phyloP scores from a whole-genome alignment of 2,797 vertebrate species.

The Lagocephalus sceleratus region DNA sequence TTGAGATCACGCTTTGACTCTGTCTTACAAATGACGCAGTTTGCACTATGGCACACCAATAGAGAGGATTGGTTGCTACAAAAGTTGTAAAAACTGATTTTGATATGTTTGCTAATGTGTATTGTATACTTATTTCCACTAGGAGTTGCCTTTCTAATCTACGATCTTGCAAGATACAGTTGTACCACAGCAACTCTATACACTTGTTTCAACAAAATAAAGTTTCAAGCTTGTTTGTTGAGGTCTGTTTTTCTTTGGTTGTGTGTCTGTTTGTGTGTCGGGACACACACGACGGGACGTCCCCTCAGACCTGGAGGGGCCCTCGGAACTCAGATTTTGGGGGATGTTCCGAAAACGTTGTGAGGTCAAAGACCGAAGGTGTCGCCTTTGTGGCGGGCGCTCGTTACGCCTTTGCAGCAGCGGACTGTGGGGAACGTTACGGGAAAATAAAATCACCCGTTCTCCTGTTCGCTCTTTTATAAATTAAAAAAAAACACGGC shows the following conservation, averaged over 20 bases:
- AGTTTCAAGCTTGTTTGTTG: slow-evolving; percentile 81
- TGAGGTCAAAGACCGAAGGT: too few relatives aligned
- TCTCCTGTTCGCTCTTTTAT: too few relatives aligned
- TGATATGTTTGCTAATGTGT: slow-evolving; percentile 90
- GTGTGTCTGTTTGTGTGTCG: too few relatives aligned
- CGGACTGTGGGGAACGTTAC: too few relatives aligned
- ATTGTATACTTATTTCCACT: slow-evolving; percentile 93
- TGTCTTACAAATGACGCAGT: slow-evolving; percentile 85
- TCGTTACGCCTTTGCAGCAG: too few relatives aligned
- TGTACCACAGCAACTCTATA: slow-evolving; percentile 81
- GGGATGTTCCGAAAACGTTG: too few relatives aligned
- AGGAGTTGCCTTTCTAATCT: slow-evolving; percentile 88
- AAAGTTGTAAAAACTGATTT: slow-evolving; percentile 91
- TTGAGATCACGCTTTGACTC: slow-evolving; percentile 73
- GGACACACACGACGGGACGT: too few relatives aligned
- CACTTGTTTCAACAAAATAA: slow-evolving; percentile 80
- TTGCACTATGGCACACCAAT: slow-evolving; percentile 93
- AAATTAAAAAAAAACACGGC: too few relatives aligned
- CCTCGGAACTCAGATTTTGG: too few relatives aligned
- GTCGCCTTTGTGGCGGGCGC: too few relatives aligned
- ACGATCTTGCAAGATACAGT: slow-evolving; percentile 70
- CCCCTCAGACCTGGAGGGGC: too few relatives aligned
- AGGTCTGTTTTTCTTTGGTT: slow-evolving; percentile 47
- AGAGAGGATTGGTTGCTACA: slow-evolving; percentile 87
- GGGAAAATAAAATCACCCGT: too few relatives aligned